Percentiles rank a stretch among this genome's conserved stretches.
Conservation (phyloP, 2,888 invertebrate genomes). For the Taenaris catops region DNA sequence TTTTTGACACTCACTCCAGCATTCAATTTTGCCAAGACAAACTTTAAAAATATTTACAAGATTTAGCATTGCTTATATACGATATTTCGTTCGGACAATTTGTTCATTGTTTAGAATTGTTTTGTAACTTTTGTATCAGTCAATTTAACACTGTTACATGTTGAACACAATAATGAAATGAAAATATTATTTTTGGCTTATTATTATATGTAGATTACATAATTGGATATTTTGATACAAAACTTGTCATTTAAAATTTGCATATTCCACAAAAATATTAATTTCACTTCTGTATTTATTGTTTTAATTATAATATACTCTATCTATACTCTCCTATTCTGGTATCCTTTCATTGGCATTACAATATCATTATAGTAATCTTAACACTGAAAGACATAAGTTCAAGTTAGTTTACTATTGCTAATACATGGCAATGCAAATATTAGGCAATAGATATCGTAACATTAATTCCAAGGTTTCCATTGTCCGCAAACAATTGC, state of each 20-base stretch:
- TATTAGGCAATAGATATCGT: constrained; percentile 95
- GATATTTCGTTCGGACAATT: no score
- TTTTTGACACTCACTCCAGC: no score
- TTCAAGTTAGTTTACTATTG: constrained; percentile 16
- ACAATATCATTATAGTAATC: constrained; percentile 35
- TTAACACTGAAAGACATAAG: constrained; percentile 16
- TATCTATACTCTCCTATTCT: constrained; percentile 23
- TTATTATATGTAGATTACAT: constrained; percentile 46
- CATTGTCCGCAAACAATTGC: constrained; percentile 99
- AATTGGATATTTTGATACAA: constrained; percentile 30
- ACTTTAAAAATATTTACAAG: no score
- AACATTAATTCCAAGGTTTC: constrained; percentile 99
- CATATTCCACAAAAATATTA: constrained; percentile 31
- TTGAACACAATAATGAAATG: constrained; percentile 59
- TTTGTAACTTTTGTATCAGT: no score
- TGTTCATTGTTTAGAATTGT: no score
- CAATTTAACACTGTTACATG: no score
- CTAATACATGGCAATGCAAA: constrained; percentile 28
- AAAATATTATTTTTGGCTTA: constrained; percentile 66
- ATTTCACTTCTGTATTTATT: constrained; percentile 16
- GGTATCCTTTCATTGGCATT: constrained; percentile 34
- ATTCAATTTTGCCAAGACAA: no score
- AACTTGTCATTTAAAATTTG: constrained; percentile 26
- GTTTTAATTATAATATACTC: constrained; percentile 19
- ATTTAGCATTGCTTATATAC: no score